Conservation (phyloP, 2,888 invertebrate species). For the Cartodere bifasciata region DNA sequence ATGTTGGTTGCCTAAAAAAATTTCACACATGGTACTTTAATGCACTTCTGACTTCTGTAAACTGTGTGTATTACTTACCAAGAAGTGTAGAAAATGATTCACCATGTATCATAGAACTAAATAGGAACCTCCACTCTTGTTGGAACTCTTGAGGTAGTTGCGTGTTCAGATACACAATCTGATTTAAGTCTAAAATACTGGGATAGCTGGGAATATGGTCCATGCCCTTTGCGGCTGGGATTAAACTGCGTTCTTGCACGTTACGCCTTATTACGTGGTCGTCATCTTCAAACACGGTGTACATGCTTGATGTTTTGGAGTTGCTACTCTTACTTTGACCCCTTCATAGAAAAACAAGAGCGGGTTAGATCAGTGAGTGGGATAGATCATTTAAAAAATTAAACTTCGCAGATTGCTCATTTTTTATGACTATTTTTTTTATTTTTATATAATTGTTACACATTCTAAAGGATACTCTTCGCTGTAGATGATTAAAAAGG, state of each 20-base stretch:
- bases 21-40: no score
- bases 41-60: no score
- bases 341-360: slow-evolving; percentile 10
- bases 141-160: slow-evolving; percentile 63
- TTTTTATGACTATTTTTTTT: no score
- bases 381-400: no score
- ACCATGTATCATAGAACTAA: slow-evolving; percentile 77
- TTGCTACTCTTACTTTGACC: slow-evolving; percentile 8
- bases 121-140: slow-evolving; percentile 75
- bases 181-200: slow-evolving; percentile 60
- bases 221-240: slow-evolving; percentile 46
- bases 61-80: no score
- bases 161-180: slow-evolving; percentile 69
- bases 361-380: no score
- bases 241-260: slow-evolving; percentile 37
- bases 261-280: slow-evolving; percentile 23
- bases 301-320: no score
- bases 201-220: slow-evolving; percentile 66
- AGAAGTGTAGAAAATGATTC: slow-evolving; percentile 80
- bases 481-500: no score
- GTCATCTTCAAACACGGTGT: slow-evolving; percentile 20
- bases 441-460: no score
- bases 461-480: no score
- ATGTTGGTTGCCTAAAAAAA: no score
- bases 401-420: no score